A percentile compares a stretch with the other conserved stretches of the same genome.
Evolutionary conservation across 2,797 vertebrate genomes (phyloP).

Genomic region (Pempheris klunzingeri): DNA sequence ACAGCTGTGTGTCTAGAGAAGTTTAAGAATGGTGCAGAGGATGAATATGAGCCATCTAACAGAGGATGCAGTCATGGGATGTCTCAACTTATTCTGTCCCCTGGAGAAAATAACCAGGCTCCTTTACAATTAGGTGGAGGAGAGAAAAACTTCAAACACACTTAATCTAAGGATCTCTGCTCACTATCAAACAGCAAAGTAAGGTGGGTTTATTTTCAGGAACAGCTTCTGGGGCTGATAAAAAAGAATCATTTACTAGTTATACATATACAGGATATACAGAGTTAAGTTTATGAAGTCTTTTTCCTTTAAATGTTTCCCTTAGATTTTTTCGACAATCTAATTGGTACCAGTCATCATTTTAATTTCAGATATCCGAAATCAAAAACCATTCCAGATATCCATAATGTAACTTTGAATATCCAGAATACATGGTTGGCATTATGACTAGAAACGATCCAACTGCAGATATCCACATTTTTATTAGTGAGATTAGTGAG

Average conservation of each 20-base stretch:
- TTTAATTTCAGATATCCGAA: no score
- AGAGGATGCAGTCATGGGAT: conserved; percentile 26
- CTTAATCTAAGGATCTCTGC: conserved; percentile 21
- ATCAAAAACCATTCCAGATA: no score
- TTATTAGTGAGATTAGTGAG: no score
- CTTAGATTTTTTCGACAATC: no score
- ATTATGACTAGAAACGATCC: no score
- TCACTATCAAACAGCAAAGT: conserved; percentile 29
- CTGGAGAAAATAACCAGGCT: conserved; percentile 40
- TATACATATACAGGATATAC: background rate
- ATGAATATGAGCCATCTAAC: conserved; percentile 24
- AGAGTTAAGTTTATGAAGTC: background rate
- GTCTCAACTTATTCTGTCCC: conserved; percentile 33
- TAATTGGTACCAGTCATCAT: no score
- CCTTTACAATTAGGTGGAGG: conserved; percentile 16
- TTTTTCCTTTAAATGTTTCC: background rate
- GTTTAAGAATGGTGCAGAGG: background rate
- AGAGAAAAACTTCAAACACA: conserved; percentile 36
- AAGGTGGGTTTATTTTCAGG: conserved; percentile 9
- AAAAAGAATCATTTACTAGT: conserved; percentile 3
- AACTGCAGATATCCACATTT: no score
- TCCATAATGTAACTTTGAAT: no score
- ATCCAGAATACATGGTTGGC: no score
- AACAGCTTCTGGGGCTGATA: conserved; percentile 1
- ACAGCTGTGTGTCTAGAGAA: background rate